Percentiles rank a stretch among this genome's conserved stretches.
Conservation (phyloP, 2,888 invertebrate species). For the Seira sanloemensis region DNA sequence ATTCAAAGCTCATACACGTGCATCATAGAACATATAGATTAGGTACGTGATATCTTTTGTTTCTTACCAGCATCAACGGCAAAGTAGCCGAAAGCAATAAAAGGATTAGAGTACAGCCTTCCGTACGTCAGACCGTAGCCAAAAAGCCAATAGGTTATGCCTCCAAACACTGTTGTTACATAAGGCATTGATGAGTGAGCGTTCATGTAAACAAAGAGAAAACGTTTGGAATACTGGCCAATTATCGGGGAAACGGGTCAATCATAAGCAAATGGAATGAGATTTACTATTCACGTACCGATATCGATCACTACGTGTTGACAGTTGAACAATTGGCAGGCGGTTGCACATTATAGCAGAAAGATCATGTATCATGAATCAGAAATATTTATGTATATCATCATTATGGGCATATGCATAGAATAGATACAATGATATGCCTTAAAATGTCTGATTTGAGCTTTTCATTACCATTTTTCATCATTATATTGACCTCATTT, state of each 20-base stretch:
- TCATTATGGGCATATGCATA: no score
- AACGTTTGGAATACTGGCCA: neutral
- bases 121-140: slow-evolving; percentile 96
- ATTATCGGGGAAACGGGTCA: slow-evolving; percentile 18
- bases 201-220: neutral
- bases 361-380: no score
- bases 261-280: slow-evolving; percentile 24
- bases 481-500: slow-evolving; percentile 98
- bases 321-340: no score
- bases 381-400: no score
- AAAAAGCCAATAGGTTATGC: slow-evolving; percentile 95
- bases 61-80: slow-evolving; percentile 82
- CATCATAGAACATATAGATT: no score
- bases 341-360: no score
- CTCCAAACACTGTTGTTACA: slow-evolving; percentile 82
- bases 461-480: slow-evolving; percentile 98
- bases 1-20: slow-evolving; percentile 11
- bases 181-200: neutral
- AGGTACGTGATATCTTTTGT: neutral
- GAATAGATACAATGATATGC: no score
- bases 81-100: slow-evolving; percentile 90
- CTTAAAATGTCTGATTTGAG: no score
- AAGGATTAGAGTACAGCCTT: slow-evolving; percentile 83
- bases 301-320: no score
- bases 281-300: slow-evolving; percentile 74